phyloP scores from a whole-genome alignment of 1,140 invertebrate species.

The Ceratina calcarata region DNA sequence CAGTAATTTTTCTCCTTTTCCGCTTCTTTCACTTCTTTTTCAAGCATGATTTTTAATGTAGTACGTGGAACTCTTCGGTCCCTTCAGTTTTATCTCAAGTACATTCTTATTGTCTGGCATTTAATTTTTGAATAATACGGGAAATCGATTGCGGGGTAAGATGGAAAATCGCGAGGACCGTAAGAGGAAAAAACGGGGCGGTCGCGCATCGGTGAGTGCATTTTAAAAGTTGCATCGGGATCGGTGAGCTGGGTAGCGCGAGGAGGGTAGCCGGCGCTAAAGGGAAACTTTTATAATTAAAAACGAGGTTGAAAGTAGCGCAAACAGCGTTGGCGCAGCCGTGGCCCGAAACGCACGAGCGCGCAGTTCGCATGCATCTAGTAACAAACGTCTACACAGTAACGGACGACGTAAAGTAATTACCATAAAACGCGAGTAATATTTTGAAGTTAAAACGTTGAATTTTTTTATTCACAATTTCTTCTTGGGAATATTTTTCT shows the following conservation, averaged over 20 bases:
- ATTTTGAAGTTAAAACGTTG: constrained; percentile 8
- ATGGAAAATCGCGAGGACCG: too few relatives aligned
- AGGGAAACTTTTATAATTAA: constrained; percentile 42
- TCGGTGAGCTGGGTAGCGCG: constrained; percentile 3
- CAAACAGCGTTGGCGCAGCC: constrained; percentile 8
- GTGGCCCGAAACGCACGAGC: background rate
- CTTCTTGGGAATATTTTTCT: too few relatives aligned
- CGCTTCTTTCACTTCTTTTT: too few relatives aligned
- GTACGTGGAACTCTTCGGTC: background rate
- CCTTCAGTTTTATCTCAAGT: too few relatives aligned
- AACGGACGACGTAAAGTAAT: constrained; percentile 22
- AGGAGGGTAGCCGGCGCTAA: constrained; percentile 1
- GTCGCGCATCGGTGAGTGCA: background rate
- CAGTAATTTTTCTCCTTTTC: too few relatives aligned
- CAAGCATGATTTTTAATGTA: background rate
- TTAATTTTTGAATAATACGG: too few relatives aligned
- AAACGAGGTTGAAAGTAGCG: constrained; percentile 22
- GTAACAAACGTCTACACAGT: background rate
- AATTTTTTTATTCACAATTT: background rate
- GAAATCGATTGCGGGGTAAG: too few relatives aligned
- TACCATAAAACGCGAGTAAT: constrained; percentile 33
- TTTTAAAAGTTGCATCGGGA: constrained; percentile 1
- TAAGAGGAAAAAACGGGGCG: background rate
- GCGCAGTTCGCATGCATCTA: background rate
- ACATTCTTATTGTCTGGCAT: too few relatives aligned